Evolutionary conservation across 2,888 invertebrate species (phyloP).

Genomic region (Caenorhabditis doughertyi): DNA sequence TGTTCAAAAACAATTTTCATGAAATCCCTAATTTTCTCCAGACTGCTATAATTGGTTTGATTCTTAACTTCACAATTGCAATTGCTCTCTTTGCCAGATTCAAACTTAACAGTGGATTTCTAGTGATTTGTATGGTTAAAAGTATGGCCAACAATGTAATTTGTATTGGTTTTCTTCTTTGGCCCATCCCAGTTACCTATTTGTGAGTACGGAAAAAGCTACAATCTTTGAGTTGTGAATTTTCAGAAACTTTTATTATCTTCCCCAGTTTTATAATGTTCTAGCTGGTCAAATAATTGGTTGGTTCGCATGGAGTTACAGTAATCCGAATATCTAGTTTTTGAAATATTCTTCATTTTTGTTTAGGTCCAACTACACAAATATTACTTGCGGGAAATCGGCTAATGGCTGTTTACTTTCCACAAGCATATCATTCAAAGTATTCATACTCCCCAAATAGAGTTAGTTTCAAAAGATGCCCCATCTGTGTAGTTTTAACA

Average conservation of each 20-base stretch:
- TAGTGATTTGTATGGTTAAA: slow-evolving; percentile 53
- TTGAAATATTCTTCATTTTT: background rate
- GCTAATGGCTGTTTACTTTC: slow-evolving; percentile 43
- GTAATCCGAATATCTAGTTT: slow-evolving; percentile 8
- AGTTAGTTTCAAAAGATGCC: too few species aligned
- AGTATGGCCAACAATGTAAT: slow-evolving; percentile 53
- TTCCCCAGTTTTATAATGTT: slow-evolving; percentile 40
- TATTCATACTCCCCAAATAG: slow-evolving; percentile 36
- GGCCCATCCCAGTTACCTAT: slow-evolving; percentile 54
- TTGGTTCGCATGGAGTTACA: slow-evolving; percentile 60
- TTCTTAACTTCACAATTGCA: slow-evolving; percentile 26
- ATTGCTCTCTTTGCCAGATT: slow-evolving; percentile 32
- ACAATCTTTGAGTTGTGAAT: background rate
- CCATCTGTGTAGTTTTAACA: too few species aligned
- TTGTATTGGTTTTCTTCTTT: slow-evolving; percentile 38
- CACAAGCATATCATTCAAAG: slow-evolving; percentile 45
- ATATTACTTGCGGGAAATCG: slow-evolving; percentile 48
- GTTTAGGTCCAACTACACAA: slow-evolving; percentile 47
- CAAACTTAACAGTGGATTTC: slow-evolving; percentile 43
- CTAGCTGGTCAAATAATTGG: slow-evolving; percentile 51
- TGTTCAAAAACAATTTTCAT: too few species aligned
- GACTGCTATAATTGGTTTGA: slow-evolving; percentile 33
- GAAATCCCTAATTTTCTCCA: slow-evolving; percentile 2
- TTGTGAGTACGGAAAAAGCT: slow-evolving; percentile 3
- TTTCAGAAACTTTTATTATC: slow-evolving; percentile 53